A percentile compares a stretch with the other conserved stretches of the same genome.
Evolutionary conservation across 2,797 vertebrate genomes (phyloP).

Genomic region (Brotula barbata): DNA sequence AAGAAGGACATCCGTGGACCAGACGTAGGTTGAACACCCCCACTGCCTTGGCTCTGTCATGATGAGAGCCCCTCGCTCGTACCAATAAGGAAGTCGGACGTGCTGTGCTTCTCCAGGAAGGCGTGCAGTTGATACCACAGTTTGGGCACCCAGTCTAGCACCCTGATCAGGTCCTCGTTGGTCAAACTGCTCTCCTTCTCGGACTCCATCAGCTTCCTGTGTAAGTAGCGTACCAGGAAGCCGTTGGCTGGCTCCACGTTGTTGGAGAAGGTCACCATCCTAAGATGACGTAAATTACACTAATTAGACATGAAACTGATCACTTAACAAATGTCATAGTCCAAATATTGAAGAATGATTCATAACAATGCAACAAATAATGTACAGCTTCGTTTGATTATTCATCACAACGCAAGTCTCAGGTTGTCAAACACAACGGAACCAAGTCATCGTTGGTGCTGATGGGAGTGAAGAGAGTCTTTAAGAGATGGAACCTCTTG

Average conservation of each 20-base stretch:
- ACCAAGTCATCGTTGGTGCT: neutral
- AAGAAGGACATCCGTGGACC: too few species aligned
- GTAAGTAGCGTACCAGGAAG: conserved; percentile 94
- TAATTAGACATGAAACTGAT: neutral
- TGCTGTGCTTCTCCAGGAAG: conserved; percentile 99
- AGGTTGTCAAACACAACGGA: neutral
- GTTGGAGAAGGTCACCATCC: conserved; percentile 99
- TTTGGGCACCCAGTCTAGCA: conserved; percentile 97
- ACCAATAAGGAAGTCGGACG: conserved; percentile 99
- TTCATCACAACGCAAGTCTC: too few species aligned
- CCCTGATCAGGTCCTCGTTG: conserved; percentile 89
- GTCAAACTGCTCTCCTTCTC: conserved; percentile 88
- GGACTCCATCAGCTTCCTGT: conserved; percentile 94
- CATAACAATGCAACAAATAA: too few species aligned
- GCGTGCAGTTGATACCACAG: conserved; percentile 99
- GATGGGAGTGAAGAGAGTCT: too few species aligned
- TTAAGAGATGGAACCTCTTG: too few species aligned
- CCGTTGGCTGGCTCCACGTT: conserved; percentile 98
- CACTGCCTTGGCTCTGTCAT: too few species aligned
- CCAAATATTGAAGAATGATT: too few species aligned
- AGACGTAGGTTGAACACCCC: too few species aligned
- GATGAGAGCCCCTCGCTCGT: conserved; percentile 24
- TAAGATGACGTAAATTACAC: conserved; percentile 48
- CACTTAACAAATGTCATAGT: too few species aligned
- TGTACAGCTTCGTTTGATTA: too few species aligned